A percentile compares a stretch with the other conserved stretches of the same genome.
These are phyloP conservation scores for Falco novaeseelandiae DNA, from an alignment of 2,797 vertebrate species.

Conservation along the genomic window DNA sequence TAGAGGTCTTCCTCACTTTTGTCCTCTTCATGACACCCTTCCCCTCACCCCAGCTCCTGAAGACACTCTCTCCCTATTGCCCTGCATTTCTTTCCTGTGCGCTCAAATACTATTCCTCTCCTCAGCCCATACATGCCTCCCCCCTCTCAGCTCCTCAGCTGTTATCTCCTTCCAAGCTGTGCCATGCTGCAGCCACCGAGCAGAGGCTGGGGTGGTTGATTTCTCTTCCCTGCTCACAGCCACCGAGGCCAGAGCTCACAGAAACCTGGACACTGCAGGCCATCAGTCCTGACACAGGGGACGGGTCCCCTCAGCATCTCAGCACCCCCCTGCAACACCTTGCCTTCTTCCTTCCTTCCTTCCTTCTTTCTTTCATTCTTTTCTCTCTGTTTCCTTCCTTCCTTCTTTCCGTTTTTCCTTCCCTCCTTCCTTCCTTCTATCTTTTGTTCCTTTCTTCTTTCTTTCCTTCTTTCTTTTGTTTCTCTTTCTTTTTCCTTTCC, in stretches of 20 bases:
- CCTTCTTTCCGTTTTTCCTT: fast-evolving
- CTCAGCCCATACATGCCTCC: background rate
- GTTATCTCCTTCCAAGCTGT: background rate
- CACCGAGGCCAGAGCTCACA: background rate
- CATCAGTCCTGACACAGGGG: background rate
- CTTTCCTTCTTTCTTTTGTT: fast-evolving
- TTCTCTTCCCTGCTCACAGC: background rate
- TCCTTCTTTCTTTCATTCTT: too few relatives aligned
- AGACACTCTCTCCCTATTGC: background rate
- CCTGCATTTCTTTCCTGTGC: background rate
- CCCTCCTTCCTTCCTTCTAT: fast-evolving
- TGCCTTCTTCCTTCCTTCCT: background rate
- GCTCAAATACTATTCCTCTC: background rate
- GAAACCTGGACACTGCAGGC: background rate
- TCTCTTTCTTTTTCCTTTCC: fast-evolving
- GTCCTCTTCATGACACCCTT: background rate
- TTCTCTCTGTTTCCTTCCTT: fast-evolving
- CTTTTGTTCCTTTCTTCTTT: background rate
- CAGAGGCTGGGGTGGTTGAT: background rate
- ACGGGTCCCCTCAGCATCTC: background rate
- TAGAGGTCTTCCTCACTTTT: background rate
- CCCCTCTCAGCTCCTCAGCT: background rate
- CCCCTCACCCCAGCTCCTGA: background rate
- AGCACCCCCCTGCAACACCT: background rate
- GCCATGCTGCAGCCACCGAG: background rate